Conservation (phyloP, 2,888 invertebrate species). For the Strigamia maritima region DNA sequence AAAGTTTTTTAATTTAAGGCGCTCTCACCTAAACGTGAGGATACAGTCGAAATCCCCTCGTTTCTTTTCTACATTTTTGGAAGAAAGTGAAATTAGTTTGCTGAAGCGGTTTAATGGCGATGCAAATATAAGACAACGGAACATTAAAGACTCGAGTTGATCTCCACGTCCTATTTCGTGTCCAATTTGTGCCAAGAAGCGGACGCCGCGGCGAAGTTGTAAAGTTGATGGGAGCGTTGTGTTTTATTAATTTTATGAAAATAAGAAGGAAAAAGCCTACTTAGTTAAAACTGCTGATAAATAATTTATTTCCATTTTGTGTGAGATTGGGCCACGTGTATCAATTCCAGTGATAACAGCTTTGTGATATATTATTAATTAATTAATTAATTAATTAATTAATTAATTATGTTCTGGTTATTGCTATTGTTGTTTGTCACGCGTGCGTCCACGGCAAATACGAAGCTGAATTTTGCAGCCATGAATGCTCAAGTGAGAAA, state of each 20-base stretch:
- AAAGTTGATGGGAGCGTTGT: not conserved
- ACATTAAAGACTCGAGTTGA: constrained; percentile 1
- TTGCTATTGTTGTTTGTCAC: constrained; percentile 13
- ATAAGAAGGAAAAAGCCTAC: not conserved
- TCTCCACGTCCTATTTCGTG: constrained; percentile 11
- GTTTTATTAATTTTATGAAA: not conserved
- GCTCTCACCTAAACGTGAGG: not conserved
- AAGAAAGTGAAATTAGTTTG: not conserved
- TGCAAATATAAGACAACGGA: not conserved
- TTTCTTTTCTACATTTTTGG: constrained; percentile 4
- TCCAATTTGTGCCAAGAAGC: constrained; percentile 20
- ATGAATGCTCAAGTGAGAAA: constrained; percentile 13
- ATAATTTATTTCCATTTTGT: constrained; percentile 28
- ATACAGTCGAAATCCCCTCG: not conserved
- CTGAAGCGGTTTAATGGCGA: not conserved
- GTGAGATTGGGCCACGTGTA: not conserved
- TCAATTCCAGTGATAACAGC: not conserved
- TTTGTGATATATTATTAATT: not conserved
- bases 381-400: not conserved
- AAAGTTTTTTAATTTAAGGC: not conserved
- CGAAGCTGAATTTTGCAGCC: not conserved
- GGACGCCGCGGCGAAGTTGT: not conserved
- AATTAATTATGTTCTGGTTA: not conserved
- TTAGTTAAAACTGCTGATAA: constrained; percentile 20
- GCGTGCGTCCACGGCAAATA: not conserved